These are phyloP conservation scores for Chymomyza fuscimana DNA, from an alignment of 2,888 invertebrate species.

Conservation along the genomic window DNA sequence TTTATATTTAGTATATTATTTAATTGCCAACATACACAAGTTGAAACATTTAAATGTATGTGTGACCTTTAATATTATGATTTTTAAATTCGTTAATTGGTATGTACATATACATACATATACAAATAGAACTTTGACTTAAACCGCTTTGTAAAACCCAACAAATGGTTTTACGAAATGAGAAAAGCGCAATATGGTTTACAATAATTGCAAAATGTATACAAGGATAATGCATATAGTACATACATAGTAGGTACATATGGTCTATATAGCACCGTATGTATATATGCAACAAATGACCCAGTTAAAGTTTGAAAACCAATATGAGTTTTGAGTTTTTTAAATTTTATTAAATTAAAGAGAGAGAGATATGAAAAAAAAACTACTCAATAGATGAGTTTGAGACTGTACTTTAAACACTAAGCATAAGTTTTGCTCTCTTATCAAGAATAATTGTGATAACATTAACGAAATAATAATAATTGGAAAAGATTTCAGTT, in stretches of 20 bases:
- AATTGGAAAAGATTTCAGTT: too few species aligned
- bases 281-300: background rate
- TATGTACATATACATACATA: background rate
- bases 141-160: background rate
- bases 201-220: background rate
- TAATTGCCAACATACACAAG: background rate
- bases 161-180: background rate
- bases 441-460: too few species aligned
- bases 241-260: too few species aligned
- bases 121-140: background rate
- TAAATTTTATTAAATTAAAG: background rate
- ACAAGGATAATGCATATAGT: background rate
- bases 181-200: background rate
- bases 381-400: background rate
- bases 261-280: too few species aligned
- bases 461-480: too few species aligned
- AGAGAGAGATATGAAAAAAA: background rate
- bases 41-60: background rate
- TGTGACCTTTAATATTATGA: background rate
- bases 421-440: too few species aligned
- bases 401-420: background rate
- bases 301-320: background rate
- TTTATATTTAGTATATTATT: background rate
- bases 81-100: conserved; percentile 3
- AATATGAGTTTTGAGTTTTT: background rate